These are phyloP conservation scores for Peromyscus aztecus DNA, from an alignment of 2,797 vertebrate genomes.

Conservation along the genomic window DNA sequence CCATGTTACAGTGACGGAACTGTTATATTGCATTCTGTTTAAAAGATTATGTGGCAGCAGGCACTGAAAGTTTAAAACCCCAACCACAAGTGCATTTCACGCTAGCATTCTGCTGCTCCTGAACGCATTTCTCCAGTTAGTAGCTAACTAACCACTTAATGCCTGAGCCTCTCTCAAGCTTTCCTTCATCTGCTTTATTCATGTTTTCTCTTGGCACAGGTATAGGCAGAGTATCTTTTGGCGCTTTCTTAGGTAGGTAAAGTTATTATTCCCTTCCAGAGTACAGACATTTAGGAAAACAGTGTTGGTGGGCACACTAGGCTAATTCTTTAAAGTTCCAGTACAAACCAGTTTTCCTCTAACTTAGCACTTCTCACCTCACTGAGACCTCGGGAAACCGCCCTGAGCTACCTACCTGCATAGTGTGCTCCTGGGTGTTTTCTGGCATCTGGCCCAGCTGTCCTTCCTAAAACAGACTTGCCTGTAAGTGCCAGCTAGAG, in stretches of 20 bases:
- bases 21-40: not conserved
- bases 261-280: conserved; percentile 62
- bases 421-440: not conserved
- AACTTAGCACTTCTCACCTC: not conserved
- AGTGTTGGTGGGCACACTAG: not conserved
- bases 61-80: conserved; percentile 31
- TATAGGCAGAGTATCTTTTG: conserved; percentile 95
- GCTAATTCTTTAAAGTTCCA: not conserved
- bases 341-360: not conserved
- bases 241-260: conserved; percentile 96
- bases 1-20: not conserved
- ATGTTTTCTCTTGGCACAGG: conserved; percentile 87
- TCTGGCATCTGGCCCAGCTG: not conserved
- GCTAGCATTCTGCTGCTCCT: not conserved
- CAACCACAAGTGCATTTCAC: not conserved
- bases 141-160: conserved; percentile 68
- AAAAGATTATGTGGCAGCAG: not conserved
- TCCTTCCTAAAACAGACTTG: rapidly evolving
- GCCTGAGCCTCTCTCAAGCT: conserved; percentile 80
- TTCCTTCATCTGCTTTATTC: conserved; percentile 79
- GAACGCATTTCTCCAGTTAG: conserved; percentile 60
- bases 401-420: not conserved
- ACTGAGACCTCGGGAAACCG: not conserved
- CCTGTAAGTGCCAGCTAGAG: no score
- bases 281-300: not conserved